These are phyloP conservation scores for Lampris megalopsis DNA, from an alignment of 2,113 vertebrate species.

Conservation along the genomic window DNA sequence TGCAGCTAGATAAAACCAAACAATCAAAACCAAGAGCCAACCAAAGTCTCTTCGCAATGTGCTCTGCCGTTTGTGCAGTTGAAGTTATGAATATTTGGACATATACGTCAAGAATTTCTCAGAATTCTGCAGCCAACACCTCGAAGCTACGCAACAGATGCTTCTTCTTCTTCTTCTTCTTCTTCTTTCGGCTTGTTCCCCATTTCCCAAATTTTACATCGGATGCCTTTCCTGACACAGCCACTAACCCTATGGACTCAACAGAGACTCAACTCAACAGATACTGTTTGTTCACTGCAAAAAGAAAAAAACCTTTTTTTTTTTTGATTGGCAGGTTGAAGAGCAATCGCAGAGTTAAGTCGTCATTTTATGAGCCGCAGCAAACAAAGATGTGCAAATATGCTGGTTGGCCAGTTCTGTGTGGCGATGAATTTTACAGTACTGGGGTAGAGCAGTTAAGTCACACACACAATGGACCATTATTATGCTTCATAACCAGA, in stretches of 20 bases:
- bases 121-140: too few species aligned
- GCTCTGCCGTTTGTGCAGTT: too few species aligned
- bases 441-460: too few species aligned
- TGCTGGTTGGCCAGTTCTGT: constrained; percentile 24
- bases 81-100: too few species aligned
- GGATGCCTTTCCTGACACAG: neutral
- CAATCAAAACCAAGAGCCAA: too few species aligned
- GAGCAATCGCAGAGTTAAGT: neutral
- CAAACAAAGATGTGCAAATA: constrained; percentile 20
- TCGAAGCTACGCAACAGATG: too few species aligned
- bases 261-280: constrained; percentile 1
- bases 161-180: too few species aligned
- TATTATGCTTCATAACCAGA: too few species aligned
- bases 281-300: neutral
- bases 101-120: too few species aligned
- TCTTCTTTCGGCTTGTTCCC: too few species aligned
- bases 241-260: neutral
- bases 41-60: too few species aligned
- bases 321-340: constrained; percentile 20
- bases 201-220: neutral
- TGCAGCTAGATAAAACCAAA: too few species aligned
- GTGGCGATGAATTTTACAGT: neutral
- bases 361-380: neutral
- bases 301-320: constrained; percentile 14
- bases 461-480: neutral